These are phyloP conservation scores for Potamarius usumacintae DNA, from an alignment of 2,113 vertebrate species.

Conservation along the genomic window DNA sequence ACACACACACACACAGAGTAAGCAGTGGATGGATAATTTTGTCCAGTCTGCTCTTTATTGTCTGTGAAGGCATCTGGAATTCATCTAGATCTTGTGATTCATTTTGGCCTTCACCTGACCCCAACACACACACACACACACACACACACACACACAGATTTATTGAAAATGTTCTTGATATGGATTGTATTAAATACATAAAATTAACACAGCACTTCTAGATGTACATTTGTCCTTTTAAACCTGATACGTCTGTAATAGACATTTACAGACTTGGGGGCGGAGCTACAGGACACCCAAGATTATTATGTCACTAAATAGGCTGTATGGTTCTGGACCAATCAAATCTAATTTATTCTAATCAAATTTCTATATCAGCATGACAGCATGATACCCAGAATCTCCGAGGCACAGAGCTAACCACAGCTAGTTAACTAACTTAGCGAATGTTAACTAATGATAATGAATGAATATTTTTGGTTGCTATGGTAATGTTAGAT, in stretches of 20 bases:
- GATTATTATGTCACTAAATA: not conserved
- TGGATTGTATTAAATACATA: not conserved
- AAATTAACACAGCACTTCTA: not conserved
- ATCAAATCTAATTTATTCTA: not conserved
- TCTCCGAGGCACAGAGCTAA: not conserved
- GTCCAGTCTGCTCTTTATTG: conserved; percentile 33
- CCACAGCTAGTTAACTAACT: not conserved
- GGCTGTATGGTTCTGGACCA: not conserved
- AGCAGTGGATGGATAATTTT: conserved; percentile 14
- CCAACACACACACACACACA: conserved; percentile 13
- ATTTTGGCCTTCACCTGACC: conserved; percentile 35
- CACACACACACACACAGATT: not conserved
- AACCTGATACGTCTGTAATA: not conserved
- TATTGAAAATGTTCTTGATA: not conserved
- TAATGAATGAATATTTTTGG: not conserved
- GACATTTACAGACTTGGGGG: not conserved
- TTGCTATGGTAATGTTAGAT: not conserved
- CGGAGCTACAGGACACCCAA: not conserved
- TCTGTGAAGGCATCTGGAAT: conserved; percentile 42
- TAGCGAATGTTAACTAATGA: not conserved
- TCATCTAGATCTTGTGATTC: conserved; percentile 35
- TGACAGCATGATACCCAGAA: not conserved
- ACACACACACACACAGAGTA: not conserved
- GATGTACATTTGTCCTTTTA: not conserved
- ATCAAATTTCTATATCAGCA: not conserved